These are phyloP conservation scores for Himalopsyche anomala DNA, from an alignment of 2,888 invertebrate species.

Conservation along the genomic window DNA sequence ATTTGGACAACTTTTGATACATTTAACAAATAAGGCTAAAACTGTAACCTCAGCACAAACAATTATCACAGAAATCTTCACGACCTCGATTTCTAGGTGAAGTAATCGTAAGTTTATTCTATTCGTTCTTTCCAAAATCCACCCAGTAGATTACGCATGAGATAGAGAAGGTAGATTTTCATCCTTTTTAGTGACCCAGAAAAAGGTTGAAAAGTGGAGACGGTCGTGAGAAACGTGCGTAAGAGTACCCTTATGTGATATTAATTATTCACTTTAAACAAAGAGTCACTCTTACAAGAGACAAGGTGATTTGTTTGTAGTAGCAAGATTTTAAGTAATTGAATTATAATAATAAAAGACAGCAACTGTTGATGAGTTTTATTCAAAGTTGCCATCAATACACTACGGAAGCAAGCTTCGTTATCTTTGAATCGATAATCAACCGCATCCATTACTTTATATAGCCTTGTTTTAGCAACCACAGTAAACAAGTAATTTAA, in stretches of 20 bases:
- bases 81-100: neutral
- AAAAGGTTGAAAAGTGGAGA: constrained; percentile 16
- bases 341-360: neutral
- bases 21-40: no score
- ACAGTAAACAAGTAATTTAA: no score
- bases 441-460: no score
- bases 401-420: no score
- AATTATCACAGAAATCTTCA: neutral
- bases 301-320: constrained; percentile 13
- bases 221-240: constrained; percentile 32
- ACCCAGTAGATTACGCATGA: neutral
- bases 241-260: constrained; percentile 21
- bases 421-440: no score
- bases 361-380: no score
- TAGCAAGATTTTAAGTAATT: neutral
- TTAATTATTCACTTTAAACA: constrained; percentile 24
- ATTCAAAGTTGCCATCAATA: no score
- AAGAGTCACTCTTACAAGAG: neutral
- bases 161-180: neutral
- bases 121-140: neutral
- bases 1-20: no score
- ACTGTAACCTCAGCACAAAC: neutral
- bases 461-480: no score
- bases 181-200: constrained; percentile 27
- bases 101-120: neutral